phyloP scores from a whole-genome alignment of 1,140 invertebrate genomes.

The Conopomorpha cramerella region DNA sequence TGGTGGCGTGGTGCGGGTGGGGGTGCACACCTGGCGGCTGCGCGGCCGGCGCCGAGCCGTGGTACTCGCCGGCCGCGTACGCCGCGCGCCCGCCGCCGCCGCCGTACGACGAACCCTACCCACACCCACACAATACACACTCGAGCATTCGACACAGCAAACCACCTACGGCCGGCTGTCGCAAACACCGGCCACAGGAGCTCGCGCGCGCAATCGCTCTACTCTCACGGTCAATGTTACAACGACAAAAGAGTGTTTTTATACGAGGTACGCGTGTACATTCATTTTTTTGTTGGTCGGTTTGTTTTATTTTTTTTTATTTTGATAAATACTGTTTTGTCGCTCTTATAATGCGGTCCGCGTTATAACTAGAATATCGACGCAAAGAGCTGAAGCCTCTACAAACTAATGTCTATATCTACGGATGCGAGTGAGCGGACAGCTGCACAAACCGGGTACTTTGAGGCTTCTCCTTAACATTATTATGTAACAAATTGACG shows the following conservation, averaged over 20 bases:
- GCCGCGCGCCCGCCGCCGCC: slow-evolving; percentile 45
- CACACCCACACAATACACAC: slow-evolving; percentile 21
- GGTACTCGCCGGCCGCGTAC: slow-evolving; percentile 37
- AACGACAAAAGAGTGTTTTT: too few relatives aligned
- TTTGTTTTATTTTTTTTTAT: too few relatives aligned
- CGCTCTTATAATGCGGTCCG: too few relatives aligned
- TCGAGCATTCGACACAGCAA: neutral
- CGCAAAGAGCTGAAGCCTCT: slow-evolving; percentile 18
- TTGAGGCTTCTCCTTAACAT: too few relatives aligned
- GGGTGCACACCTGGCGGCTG: slow-evolving; percentile 49
- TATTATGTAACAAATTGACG: too few relatives aligned
- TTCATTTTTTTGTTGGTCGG: too few relatives aligned
- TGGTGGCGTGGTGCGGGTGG: slow-evolving; percentile 55
- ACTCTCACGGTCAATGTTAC: too few relatives aligned
- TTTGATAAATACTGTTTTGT: too few relatives aligned
- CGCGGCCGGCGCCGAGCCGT: slow-evolving; percentile 25
- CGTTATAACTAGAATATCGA: neutral
- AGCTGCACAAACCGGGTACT: slow-evolving; percentile 8
- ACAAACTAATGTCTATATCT: slow-evolving; percentile 2
- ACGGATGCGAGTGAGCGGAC: neutral
- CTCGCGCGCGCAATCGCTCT: too few relatives aligned
- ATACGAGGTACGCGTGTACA: too few relatives aligned
- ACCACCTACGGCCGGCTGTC: neutral
- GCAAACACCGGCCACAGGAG: too few relatives aligned
- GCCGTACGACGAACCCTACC: slow-evolving; percentile 55